Evolutionary conservation across 2,797 vertebrate species (phyloP).

Genomic region (Thamnophis elegans): DNA sequence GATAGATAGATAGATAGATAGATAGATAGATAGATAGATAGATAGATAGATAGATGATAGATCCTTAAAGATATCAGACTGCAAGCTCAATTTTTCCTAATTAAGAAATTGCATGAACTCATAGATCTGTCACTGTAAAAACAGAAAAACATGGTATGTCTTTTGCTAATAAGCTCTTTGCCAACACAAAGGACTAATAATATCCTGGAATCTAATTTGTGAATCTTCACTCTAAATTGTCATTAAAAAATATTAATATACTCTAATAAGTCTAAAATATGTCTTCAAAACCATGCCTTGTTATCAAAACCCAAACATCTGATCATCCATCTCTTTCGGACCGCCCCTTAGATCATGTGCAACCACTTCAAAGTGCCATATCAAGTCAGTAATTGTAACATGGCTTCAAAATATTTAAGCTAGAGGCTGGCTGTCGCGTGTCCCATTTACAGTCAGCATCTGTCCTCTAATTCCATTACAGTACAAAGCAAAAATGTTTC

Average conservation of each 20-base stretch:
- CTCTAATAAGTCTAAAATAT: slow-evolving; percentile 55
- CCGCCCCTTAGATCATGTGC: slow-evolving; percentile 58
- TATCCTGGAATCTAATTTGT: slow-evolving; percentile 29
- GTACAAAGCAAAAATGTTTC: slow-evolving; percentile 78
- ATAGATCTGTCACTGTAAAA: not conserved
- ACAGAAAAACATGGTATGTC: not conserved
- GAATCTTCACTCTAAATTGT: slow-evolving; percentile 15
- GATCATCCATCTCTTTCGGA: slow-evolving; percentile 59
- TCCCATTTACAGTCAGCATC: slow-evolving; percentile 76
- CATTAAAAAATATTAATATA: slow-evolving; percentile 35
- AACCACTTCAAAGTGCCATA: slow-evolving; percentile 72
- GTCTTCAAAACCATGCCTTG: slow-evolving; percentile 48
- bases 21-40: not conserved
- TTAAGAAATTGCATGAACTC: not conserved
- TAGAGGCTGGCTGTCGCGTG: slow-evolving; percentile 76
- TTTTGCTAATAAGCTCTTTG: not conserved
- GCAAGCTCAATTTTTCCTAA: not conserved
- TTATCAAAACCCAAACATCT: slow-evolving; percentile 68
- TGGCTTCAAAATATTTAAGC: slow-evolving; percentile 83
- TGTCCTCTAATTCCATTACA: slow-evolving; percentile 80
- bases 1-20: not conserved
- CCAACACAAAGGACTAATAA: not conserved
- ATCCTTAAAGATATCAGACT: not conserved
- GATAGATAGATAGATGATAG: not conserved
- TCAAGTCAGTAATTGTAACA: slow-evolving; percentile 79